Base-by-base conservation (phyloP, 1,140 invertebrate species). In the Drosophila tani region DNA sequence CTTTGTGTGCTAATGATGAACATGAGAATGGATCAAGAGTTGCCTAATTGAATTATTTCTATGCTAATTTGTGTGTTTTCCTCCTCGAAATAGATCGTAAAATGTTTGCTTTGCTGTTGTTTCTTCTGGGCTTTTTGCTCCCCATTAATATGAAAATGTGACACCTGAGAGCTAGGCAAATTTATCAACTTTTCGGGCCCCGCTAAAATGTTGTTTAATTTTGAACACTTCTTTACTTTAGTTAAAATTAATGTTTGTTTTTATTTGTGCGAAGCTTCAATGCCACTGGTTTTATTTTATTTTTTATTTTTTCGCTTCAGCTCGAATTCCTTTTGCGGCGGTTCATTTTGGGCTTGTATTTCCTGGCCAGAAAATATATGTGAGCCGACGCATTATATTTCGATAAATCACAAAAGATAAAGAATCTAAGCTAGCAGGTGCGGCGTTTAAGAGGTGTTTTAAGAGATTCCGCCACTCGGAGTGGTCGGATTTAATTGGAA, bases 41-140 rank as follows among this genome's bases (percentile, higher is more conserved):
- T 69, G 76, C 50, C 77, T 87, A 87, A 88, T 88, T 88, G 78
- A 88, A 88, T 90, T 75, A 88, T 88, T 88, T 79, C 59, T 68
- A 88, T 88, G 81, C 84, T 84, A 90, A 88, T 84, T 84, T 76
- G n/a, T 35, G 24, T 43, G 53, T 74, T 81, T 80, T 56, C 60
- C 47, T 62, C 17, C 32, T 49, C 55, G 21, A 64, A 81, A 69
- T 59, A 24, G 65, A 70, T 84, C 82, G 57, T 84, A 73, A 74
- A 83, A 60, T 60, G 68, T 50, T 73, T 73, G 35, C 43, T 70
- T 27, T 66, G 35, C 15, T n/a, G 9, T 21, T 65, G 35, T 56
- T 40, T 63, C 60, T 63, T 49, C 47, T 38, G 60, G 24, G 50
- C 32, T 55, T 47, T 19, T 46, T 43, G 67, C 53, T 71, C n/a